Conservation (phyloP, 2,797 vertebrate species). For the Neoniphon sammara region DNA sequence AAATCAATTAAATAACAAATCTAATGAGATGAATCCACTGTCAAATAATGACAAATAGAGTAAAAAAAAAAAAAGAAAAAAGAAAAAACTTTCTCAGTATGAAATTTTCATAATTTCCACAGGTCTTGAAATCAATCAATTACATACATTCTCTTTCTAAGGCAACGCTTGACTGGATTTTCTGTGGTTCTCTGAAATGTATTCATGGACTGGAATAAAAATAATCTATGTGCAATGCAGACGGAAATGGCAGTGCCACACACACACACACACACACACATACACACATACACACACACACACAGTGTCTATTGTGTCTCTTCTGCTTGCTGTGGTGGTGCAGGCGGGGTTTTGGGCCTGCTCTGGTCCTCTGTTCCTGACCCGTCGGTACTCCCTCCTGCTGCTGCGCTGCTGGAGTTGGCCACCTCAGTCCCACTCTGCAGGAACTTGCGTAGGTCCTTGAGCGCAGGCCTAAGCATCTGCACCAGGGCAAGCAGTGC, state of each 20-base stretch:
- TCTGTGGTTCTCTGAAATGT: constrained; percentile 21
- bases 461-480: constrained; percentile 93
- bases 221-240: constrained; percentile 15
- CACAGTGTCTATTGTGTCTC: constrained; percentile 66
- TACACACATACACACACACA: constrained; percentile 28
- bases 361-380: constrained; percentile 57
- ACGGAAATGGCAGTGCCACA: background rate
- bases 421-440: constrained; percentile 84
- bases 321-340: constrained; percentile 59
- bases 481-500: constrained; percentile 93
- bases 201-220: constrained; percentile 7
- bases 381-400: constrained; percentile 49
- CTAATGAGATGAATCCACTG: constrained; percentile 10
- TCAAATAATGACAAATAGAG: background rate
- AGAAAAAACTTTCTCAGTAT: constrained; percentile 3
- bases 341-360: constrained; percentile 61
- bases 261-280: constrained; percentile 30
- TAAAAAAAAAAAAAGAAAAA: constrained; percentile 22
- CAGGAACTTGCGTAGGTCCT: constrained; percentile 93
- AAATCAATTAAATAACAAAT: constrained; percentile 27
- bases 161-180: constrained; percentile 35
- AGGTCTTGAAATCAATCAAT: constrained; percentile 9
- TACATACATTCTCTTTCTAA: constrained; percentile 43
- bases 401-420: constrained; percentile 72
- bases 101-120: background rate